Evolutionary conservation across 1,140 invertebrate species (phyloP).

Genomic region (Dysdera silvatica): DNA sequence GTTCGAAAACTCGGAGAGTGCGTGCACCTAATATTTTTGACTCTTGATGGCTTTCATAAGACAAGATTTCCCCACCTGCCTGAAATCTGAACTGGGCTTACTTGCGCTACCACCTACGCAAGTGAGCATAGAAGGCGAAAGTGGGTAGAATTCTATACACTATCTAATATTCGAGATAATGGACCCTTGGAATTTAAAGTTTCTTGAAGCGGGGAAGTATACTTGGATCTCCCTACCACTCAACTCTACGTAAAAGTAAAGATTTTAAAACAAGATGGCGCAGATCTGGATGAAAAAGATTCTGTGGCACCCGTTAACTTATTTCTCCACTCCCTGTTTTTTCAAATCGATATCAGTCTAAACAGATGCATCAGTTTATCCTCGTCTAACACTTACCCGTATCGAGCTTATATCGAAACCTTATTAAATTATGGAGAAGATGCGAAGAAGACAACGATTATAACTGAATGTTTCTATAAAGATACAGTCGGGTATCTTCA

Average conservation of each 20-base stretch:
- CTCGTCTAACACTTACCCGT: neutral
- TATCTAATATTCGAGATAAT: neutral
- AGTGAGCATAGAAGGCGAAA: neutral
- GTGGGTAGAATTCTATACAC: neutral
- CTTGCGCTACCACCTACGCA: neutral
- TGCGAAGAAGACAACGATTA: neutral
- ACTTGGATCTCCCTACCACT: neutral
- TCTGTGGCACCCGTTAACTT: neutral
- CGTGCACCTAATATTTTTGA: too few species aligned
- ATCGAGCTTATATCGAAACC: neutral
- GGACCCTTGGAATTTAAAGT: neutral
- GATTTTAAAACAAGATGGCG: neutral
- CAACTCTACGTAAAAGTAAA: constrained; percentile 2
- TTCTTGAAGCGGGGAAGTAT: neutral
- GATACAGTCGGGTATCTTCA: too few species aligned
- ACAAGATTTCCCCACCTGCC: neutral
- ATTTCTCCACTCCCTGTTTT: neutral
- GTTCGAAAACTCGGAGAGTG: too few species aligned
- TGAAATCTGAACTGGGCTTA: neutral
- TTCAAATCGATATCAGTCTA: neutral
- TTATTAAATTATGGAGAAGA: neutral
- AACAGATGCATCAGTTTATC: neutral
- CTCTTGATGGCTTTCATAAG: too few species aligned
- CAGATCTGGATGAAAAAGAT: neutral
- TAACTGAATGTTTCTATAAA: constrained; percentile 1